Evolutionary conservation across 2,113 vertebrate genomes (phyloP).

Genomic region (Python bivittatus): DNA sequence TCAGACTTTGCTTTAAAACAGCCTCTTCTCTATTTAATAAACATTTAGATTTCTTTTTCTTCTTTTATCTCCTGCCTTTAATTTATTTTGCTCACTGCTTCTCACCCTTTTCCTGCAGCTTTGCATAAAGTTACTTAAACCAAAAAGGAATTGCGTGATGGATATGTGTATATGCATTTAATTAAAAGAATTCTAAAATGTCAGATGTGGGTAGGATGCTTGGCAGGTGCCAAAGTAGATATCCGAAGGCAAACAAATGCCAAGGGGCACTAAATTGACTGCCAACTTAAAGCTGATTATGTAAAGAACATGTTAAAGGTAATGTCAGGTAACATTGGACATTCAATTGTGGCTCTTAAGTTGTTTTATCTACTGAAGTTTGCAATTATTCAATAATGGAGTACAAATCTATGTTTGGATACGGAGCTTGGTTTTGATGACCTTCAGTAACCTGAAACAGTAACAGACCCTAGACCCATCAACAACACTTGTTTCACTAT

Average conservation of each 20-base stretch:
- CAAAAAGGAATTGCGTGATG: background rate
- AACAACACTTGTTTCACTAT: constrained; percentile 15
- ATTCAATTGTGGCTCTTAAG: background rate
- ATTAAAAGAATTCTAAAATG: background rate
- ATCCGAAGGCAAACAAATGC: background rate
- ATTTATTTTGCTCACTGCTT: background rate
- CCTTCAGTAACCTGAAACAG: background rate
- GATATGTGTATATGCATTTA: background rate
- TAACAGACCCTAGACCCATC: constrained; percentile 14
- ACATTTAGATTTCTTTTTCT: background rate
- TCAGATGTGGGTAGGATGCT: background rate
- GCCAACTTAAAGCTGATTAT: background rate
- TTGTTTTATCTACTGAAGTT: background rate
- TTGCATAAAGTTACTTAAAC: background rate
- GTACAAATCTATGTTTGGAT: background rate
- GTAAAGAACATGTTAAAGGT: background rate
- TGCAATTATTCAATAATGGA: background rate
- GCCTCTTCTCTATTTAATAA: background rate
- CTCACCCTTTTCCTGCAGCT: background rate
- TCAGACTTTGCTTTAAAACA: background rate
- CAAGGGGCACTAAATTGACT: background rate
- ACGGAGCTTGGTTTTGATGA: background rate
- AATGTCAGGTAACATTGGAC: background rate
- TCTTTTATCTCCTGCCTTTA: background rate
- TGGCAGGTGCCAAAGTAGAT: background rate